Base-by-base conservation (phyloP, 2,113 vertebrate genomes). In the Pseudorectes ferrugineus region DNA sequence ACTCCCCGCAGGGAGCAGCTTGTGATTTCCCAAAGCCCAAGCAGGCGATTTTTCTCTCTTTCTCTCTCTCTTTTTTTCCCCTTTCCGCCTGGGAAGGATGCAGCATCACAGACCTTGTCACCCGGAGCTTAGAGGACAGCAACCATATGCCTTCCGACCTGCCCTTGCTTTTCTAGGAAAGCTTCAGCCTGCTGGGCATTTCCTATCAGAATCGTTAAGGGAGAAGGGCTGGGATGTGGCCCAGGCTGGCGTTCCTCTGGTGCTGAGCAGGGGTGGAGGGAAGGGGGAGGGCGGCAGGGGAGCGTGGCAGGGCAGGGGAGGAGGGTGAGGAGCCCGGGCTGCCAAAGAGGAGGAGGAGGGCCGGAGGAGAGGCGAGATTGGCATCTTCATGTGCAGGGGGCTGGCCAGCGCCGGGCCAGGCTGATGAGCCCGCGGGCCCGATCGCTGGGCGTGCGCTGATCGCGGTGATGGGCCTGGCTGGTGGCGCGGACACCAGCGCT, bases 101-200 rank as follows among this genome's bases (percentile, higher is more conserved):
- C n/a, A 68, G 80, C 83, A 79, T 80, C 72, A 55, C 90, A 95
- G 90, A 58, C 94, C 96, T 92, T 96, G 89, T 96, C 86, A 92
- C 93, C 85, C 89, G 65, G 83, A 97, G 96, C 96, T 95, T 71
- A 77, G 88, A 95, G 97, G 95, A 97, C 94, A 95, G 73, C 63
- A 72, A 96, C 97, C 97, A 96, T 96, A 97, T 96, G 96, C 91
- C 89, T 80, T 86, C 66, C 72, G 92, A 93, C 88, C 86, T 89
- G 72, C 93, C 92, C 85, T 95, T 89, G 73, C 78, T 97, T 93
- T 82, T 72, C 97, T 89, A 87, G 96, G 94, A 79, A 94, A 94
- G 73, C 93, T 92, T 95, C 86, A 87, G 96, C 93, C 96, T 97
- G 94, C 95, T 54, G 88, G 94, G 94, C 94, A 96, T 96, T 94